A percentile compares a stretch with the other conserved stretches of the same genome.
phyloP scores from a whole-genome alignment of 2,113 vertebrate species.

The Hippopotamus amphibius region DNA sequence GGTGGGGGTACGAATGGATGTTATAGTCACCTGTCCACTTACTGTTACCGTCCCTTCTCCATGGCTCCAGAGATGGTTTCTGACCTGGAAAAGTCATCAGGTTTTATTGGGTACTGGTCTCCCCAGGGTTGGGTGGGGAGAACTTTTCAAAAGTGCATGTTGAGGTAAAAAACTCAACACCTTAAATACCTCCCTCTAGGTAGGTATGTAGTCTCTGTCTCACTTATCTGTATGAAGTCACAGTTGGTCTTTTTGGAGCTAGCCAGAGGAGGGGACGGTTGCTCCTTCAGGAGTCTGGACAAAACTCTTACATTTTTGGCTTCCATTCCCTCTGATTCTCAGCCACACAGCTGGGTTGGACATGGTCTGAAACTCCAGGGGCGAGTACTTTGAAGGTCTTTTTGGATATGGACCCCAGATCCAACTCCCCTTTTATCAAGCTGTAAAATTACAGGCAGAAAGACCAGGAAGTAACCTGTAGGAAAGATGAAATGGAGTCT shows the following conservation, averaged over 20 bases:
- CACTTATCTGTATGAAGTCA: background rate
- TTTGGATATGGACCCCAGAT: background rate
- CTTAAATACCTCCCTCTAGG: background rate
- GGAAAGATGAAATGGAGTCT: background rate
- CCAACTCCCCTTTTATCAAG: background rate
- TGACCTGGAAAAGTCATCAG: background rate
- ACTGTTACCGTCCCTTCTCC: background rate
- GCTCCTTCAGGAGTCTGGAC: background rate
- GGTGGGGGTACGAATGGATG: too few species aligned
- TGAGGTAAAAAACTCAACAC: background rate
- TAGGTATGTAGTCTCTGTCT: background rate
- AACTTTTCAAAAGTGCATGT: conserved; percentile 41
- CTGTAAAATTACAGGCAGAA: background rate
- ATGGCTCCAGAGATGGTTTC: background rate
- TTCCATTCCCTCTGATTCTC: conserved; percentile 16
- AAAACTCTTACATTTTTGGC: background rate
- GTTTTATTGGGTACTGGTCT: background rate
- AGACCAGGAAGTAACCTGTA: background rate
- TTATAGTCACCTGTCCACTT: background rate
- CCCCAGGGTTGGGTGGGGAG: background rate
- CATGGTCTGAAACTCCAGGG: background rate
- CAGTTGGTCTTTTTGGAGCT: background rate
- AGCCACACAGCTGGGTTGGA: background rate
- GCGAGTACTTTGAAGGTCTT: background rate
- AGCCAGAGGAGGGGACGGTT: background rate